Conservation (phyloP, 2,888 invertebrate species). For the Ophion ellenae region DNA sequence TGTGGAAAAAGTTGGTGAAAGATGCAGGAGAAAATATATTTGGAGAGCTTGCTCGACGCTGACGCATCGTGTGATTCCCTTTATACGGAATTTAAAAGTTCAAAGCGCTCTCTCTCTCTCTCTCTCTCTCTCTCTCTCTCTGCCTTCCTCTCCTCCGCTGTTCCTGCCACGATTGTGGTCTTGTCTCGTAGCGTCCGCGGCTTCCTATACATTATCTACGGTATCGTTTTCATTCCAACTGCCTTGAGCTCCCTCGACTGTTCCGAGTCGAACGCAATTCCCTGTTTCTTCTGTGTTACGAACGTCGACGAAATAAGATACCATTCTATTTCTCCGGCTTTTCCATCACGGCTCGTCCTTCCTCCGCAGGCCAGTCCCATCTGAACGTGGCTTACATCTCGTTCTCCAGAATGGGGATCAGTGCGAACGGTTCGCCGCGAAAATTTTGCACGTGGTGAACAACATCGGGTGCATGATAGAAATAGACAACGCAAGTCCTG, state of each 20-base stretch:
- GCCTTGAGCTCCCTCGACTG: slow-evolving; percentile 42
- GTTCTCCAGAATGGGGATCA: slow-evolving; percentile 30
- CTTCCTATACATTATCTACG: slow-evolving; percentile 11
- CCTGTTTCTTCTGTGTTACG: slow-evolving; percentile 44
- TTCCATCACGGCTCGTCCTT: slow-evolving; percentile 50
- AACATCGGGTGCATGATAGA: slow-evolving; percentile 28
- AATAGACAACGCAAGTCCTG: slow-evolving; percentile 15
- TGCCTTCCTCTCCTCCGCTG: background rate
- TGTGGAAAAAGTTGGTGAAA: slow-evolving; percentile 16
- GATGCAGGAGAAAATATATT: slow-evolving; percentile 36
- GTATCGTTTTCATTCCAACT: slow-evolving; percentile 50
- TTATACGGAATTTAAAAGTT: slow-evolving; percentile 48
- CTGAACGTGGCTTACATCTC: slow-evolving; percentile 34
- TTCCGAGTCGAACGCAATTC: slow-evolving; percentile 52
- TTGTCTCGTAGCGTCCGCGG: background rate
- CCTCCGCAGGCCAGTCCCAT: slow-evolving; percentile 33
- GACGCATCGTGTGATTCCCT: slow-evolving; percentile 30
- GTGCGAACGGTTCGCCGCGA: slow-evolving; percentile 9
- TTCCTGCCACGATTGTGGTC: background rate
- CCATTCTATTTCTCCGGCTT: slow-evolving; percentile 29
- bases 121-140: background rate
- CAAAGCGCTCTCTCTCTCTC: slow-evolving; percentile 38
- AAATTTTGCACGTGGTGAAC: slow-evolving; percentile 22
- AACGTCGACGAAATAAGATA: slow-evolving; percentile 46
- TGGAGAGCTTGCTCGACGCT: slow-evolving; percentile 37